Evolutionary conservation across 2,888 invertebrate species (phyloP).

Genomic region (Acleris holmiana): DNA sequence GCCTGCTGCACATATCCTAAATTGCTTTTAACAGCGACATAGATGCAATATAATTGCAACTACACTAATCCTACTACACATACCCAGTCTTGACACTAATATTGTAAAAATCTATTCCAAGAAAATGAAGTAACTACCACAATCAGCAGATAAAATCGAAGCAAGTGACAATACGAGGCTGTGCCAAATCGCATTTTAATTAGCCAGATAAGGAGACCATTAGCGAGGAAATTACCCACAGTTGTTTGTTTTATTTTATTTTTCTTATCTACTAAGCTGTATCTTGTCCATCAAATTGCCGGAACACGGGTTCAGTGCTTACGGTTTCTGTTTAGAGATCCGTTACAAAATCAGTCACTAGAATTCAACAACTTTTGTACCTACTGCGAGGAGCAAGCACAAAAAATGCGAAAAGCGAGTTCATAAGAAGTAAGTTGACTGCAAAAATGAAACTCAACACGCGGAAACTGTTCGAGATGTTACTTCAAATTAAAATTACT

Average conservation of each 20-base stretch:
- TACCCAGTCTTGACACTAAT: conserved; percentile 29
- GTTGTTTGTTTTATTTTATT: conserved; percentile 75
- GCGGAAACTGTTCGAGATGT: too few species aligned
- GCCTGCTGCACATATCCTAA: too few species aligned
- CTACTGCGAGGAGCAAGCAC: not conserved
- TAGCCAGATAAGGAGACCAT: conserved; percentile 76
- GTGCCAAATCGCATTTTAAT: conserved; percentile 83
- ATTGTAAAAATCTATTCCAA: conserved; percentile 45
- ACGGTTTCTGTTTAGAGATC: not conserved
- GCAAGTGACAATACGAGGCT: conserved; percentile 66
- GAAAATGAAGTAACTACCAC: conserved; percentile 47
- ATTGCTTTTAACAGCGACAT: too few species aligned
- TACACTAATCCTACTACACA: too few species aligned
- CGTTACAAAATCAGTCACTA: not conserved
- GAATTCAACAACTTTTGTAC: too few species aligned
- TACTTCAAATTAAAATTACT: too few species aligned
- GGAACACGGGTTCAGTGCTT: conserved; percentile 50
- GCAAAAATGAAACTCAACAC: too few species aligned
- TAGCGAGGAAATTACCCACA: conserved; percentile 77
- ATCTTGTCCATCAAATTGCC: conserved; percentile 73
- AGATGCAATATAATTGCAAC: too few species aligned
- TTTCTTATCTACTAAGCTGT: conserved; percentile 73
- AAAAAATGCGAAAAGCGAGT: too few species aligned
- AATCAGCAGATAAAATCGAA: conserved; percentile 67
- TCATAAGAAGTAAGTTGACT: too few species aligned